Evolutionary conservation across 2,888 invertebrate genomes (phyloP).

Genomic region (Plemyria rubiginata): DNA sequence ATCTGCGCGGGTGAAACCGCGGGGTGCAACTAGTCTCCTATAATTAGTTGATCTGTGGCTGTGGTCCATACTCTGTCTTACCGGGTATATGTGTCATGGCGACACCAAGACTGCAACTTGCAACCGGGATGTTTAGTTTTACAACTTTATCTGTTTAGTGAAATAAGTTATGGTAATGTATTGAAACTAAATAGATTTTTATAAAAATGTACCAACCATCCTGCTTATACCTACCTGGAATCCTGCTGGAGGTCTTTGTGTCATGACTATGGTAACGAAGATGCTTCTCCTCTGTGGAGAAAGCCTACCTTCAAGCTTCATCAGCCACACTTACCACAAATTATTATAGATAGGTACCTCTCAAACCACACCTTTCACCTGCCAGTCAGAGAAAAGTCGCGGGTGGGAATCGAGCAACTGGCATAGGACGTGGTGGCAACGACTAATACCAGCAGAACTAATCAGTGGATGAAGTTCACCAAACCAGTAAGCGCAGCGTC

Average conservation of each 20-base stretch:
- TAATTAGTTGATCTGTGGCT: neutral
- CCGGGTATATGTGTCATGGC: slow-evolving; percentile 71
- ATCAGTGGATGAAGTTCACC: too few relatives aligned
- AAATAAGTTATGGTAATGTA: slow-evolving; percentile 3
- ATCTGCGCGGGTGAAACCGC: too few relatives aligned
- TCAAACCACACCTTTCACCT: slow-evolving; percentile 18
- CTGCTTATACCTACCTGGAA: too few relatives aligned
- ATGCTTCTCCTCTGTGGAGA: neutral
- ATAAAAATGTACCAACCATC: too few relatives aligned
- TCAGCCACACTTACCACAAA: slow-evolving; percentile 20
- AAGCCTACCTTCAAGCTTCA: slow-evolving; percentile 13
- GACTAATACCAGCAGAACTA: too few relatives aligned
- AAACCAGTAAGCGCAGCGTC: too few relatives aligned
- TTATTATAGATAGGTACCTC: slow-evolving; percentile 9
- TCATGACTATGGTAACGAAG: too few relatives aligned
- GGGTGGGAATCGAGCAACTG: too few relatives aligned
- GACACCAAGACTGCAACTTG: slow-evolving; percentile 51
- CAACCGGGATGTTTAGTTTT: slow-evolving; percentile 36
- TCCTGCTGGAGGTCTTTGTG: too few relatives aligned
- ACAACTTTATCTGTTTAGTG: slow-evolving; percentile 15
- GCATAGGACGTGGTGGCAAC: too few relatives aligned
- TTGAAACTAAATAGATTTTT: too few relatives aligned
- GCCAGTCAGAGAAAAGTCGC: neutral
- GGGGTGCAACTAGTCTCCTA: too few relatives aligned
- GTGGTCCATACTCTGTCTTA: slow-evolving; percentile 45